These are phyloP conservation scores for Neopelma chrysocephalum DNA, from an alignment of 2,797 vertebrate species.

Conservation along the genomic window DNA sequence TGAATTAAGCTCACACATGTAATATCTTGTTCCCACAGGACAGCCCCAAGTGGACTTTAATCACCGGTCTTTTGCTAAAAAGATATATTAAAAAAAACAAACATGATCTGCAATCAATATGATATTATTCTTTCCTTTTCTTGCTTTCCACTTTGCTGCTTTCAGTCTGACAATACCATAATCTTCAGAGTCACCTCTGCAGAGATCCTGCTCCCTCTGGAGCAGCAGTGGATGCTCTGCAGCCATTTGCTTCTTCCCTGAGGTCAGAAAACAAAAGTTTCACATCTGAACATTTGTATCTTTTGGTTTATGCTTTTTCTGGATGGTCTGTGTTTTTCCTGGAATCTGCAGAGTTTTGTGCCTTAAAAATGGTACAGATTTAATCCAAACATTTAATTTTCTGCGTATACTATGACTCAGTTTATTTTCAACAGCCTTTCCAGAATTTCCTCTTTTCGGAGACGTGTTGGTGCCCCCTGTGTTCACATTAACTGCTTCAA, in stretches of 20 bases:
- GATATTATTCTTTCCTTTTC: neutral
- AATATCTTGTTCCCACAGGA: neutral
- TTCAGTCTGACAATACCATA: neutral
- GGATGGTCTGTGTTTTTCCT: neutral
- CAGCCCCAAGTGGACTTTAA: neutral
- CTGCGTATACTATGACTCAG: neutral
- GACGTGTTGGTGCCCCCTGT: neutral
- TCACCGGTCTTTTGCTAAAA: neutral
- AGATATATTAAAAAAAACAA: neutral
- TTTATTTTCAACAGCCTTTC: neutral
- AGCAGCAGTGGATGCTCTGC: neutral
- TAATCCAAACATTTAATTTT: neutral
- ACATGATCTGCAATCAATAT: constrained; percentile 3
- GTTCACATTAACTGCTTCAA: neutral
- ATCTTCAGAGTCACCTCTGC: constrained; percentile 32
- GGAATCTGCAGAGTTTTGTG: neutral
- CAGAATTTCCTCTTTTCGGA: neutral
- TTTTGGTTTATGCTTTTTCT: neutral
- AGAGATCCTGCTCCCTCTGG: neutral
- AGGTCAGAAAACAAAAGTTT: neutral
- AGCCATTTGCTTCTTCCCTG: neutral
- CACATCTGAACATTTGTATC: neutral
- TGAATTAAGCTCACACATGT: neutral
- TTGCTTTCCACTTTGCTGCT: neutral
- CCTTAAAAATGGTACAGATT: neutral